Base-by-base conservation (phyloP, 2,797 vertebrate genomes). In the Lophotriccus pileatus region DNA sequence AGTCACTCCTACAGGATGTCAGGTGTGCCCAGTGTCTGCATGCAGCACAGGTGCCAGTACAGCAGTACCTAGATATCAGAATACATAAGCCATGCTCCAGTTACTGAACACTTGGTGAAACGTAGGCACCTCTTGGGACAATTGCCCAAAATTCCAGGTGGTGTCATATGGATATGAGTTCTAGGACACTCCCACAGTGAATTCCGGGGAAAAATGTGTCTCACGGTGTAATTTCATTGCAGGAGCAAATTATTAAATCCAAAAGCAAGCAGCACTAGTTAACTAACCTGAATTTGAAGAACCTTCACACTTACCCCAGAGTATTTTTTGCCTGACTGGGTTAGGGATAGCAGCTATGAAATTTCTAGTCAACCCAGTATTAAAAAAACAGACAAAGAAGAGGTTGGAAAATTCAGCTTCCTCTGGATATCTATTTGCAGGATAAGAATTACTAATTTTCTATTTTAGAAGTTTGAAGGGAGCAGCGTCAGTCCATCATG, bases 221-320 rank as follows among this genome's bases (percentile, higher is more conserved):
- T 93, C 36, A 4, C 8, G 22, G 39, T 89, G 89, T 91, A 95
- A 89, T 87, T 95, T 55, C 37, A 41, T 72, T 89, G 39, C 28
- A 84, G 44, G 62, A 47, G 25, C 77, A 59, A 69, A 68, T 91
- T 75, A 84, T 68, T 73, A 85, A 87, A 55, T 37, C 14, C 28
- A 78, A 13, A 3, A 84, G 36, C 58, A 80, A 81, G 79, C 39
- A 81, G 58, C 46, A 34, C 58, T 21, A 52, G 39, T 90, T 89
- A 94, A 60, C 64, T 96, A 92, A 94, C 89, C 84, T 87, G 58
- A 62, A 87, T 93, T 92, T 90, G 58, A 90, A 89, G 44, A 75
- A 77, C 36, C 9, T 74, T 90, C 53, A 32, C 22, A 7, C 24
- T 41, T 59, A 30, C 12, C 24, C 30, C 21, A 64, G 56, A 60